Evolutionary conservation across 2,113 vertebrate species (phyloP).

Genomic region (Rousettus leschenaultii): DNA sequence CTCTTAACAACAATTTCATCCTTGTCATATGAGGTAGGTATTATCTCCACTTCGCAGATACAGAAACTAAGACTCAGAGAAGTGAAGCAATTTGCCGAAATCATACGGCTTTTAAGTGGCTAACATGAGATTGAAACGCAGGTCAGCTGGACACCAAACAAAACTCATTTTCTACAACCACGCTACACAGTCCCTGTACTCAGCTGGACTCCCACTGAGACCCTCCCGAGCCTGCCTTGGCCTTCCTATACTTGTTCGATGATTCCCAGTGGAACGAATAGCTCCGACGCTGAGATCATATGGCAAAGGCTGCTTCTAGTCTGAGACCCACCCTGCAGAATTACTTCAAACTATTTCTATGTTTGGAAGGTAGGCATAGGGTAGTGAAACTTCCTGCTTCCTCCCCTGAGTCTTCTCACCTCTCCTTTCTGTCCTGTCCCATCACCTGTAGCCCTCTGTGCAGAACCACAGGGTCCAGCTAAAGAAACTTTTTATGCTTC

Average conservation of each 20-base stretch:
- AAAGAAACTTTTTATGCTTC: not conserved
- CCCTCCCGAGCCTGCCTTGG: not conserved
- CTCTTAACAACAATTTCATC: not conserved
- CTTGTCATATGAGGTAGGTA: not conserved
- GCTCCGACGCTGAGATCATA: not conserved
- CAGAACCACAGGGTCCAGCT: not conserved
- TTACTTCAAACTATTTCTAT: conserved; percentile 22
- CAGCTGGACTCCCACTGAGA: not conserved
- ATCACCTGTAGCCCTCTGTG: not conserved
- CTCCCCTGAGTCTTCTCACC: not conserved
- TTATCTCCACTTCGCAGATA: not conserved
- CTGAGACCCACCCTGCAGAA: conserved; percentile 12
- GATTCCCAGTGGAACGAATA: not conserved
- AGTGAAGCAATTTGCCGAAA: not conserved
- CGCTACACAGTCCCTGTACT: not conserved
- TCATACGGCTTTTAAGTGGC: not conserved
- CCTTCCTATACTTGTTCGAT: not conserved
- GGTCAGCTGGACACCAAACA: not conserved
- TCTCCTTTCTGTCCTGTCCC: not conserved
- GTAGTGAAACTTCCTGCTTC: conserved; percentile 49
- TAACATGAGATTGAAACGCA: not conserved
- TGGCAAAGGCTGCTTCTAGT: not conserved
- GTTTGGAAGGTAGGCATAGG: not conserved
- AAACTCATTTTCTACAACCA: not conserved
- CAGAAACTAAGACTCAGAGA: not conserved